These are phyloP conservation scores for Manacus vitellinus DNA, from an alignment of 2,113 vertebrate species.

Conservation along the genomic window DNA sequence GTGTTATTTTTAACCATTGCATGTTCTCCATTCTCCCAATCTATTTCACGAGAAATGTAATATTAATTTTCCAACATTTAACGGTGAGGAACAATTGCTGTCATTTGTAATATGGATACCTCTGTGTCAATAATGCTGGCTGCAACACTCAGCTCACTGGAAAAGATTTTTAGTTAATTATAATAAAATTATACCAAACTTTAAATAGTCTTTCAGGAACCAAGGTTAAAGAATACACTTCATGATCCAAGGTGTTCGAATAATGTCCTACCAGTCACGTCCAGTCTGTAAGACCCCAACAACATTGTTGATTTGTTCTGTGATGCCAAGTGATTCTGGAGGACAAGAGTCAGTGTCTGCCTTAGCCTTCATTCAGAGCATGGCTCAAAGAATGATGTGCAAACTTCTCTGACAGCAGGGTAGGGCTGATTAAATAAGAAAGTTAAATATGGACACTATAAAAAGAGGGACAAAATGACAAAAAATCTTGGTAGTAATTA, in stretches of 20 bases:
- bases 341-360: background rate
- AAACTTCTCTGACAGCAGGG: background rate
- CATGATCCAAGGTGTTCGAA: background rate
- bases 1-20: background rate
- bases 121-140: background rate
- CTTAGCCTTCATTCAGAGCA: background rate
- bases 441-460: background rate
- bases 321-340: background rate
- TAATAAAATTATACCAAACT: rapidly evolving
- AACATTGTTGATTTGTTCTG: background rate
- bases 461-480: background rate
- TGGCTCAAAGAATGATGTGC: background rate
- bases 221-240: background rate
- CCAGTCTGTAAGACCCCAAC: background rate
- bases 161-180: background rate
- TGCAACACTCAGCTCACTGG: background rate
- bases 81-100: background rate
- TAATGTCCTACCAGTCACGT: rapidly evolving
- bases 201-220: background rate
- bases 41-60: background rate
- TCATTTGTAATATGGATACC: background rate
- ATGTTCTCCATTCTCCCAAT: background rate
- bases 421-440: background rate
- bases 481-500: background rate
- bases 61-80: background rate